Conservation (phyloP, 2,888 invertebrate genomes). For the Drosophila neonasuta region DNA sequence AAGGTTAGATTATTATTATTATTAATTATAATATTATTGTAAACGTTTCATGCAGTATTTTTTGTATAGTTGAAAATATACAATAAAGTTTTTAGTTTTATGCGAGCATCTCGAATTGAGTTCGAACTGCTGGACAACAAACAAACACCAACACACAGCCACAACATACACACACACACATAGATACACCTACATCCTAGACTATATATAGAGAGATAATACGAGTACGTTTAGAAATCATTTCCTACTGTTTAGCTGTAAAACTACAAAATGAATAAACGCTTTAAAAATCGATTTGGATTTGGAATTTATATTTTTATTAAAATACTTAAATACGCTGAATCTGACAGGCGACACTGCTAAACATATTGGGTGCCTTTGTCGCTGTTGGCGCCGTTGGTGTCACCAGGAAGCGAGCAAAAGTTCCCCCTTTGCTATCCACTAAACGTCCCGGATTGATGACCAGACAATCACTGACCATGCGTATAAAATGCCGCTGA, state of each 20-base stretch:
- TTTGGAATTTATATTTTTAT: not conserved
- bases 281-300: constrained; percentile 57
- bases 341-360: constrained; percentile 83
- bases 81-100: constrained; percentile 67
- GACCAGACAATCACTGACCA: constrained; percentile 89
- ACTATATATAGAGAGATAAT: constrained; percentile 52
- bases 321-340: constrained; percentile 56
- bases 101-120: constrained; percentile 60
- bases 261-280: constrained; percentile 71
- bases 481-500: constrained; percentile 91
- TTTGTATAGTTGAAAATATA: constrained; percentile 75
- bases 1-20: constrained; percentile 29
- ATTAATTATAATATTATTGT: constrained; percentile 44
- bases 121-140: constrained; percentile 48
- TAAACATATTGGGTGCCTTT: constrained; percentile 78
- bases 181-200: constrained; percentile 38
- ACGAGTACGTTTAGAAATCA: constrained; percentile 71
- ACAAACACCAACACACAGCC: constrained; percentile 5
- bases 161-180: constrained; percentile 5
- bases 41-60: constrained; percentile 73
- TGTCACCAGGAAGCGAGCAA: constrained; percentile 86
- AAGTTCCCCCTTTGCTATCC: constrained; percentile 90
- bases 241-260: constrained; percentile 77
- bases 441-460: constrained; percentile 93
- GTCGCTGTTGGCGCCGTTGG: constrained; percentile 78